Evolutionary conservation across 2,888 invertebrate species (phyloP).

Genomic region (Catotricha subobsoleta): DNA sequence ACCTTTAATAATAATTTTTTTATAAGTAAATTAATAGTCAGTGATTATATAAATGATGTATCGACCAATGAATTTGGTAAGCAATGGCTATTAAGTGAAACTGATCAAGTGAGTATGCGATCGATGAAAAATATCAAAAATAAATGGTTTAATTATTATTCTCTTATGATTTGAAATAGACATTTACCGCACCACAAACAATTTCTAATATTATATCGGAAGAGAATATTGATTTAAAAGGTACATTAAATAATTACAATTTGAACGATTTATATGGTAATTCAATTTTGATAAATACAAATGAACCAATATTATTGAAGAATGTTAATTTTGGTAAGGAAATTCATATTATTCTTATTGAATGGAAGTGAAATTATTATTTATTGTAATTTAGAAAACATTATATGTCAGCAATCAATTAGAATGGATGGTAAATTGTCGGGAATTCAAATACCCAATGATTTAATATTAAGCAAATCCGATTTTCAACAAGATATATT

Average conservation of each 20-base stretch:
- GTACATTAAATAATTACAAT: constrained; percentile 29
- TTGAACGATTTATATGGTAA: constrained; percentile 29
- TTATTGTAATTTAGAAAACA: not conserved
- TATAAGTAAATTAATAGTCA: not conserved
- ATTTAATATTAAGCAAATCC: not conserved
- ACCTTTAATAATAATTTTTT: not conserved
- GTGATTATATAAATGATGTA: constrained; percentile 23
- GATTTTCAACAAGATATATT: not conserved
- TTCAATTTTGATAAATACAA: constrained; percentile 34
- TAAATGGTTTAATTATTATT: too few relatives aligned
- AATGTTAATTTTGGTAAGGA: constrained; percentile 29
- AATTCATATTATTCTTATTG: constrained; percentile 5
- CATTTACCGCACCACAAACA: constrained; percentile 20
- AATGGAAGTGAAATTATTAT: not conserved
- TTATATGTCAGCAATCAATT: not conserved
- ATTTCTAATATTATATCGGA: constrained; percentile 15
- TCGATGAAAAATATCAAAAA: too few relatives aligned
- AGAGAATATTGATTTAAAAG: constrained; percentile 16
- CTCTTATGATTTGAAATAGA: too few relatives aligned
- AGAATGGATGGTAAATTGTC: not conserved
- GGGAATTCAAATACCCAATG: not conserved
- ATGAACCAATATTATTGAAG: constrained; percentile 29
- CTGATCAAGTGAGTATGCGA: constrained; percentile 16
- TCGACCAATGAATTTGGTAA: constrained; percentile 24
- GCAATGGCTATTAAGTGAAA: constrained; percentile 25